Percentiles rank a stretch among this genome's conserved stretches.
Evolutionary conservation across 2,113 vertebrate species (phyloP).

Genomic region (Hirundichthys speculiger): DNA sequence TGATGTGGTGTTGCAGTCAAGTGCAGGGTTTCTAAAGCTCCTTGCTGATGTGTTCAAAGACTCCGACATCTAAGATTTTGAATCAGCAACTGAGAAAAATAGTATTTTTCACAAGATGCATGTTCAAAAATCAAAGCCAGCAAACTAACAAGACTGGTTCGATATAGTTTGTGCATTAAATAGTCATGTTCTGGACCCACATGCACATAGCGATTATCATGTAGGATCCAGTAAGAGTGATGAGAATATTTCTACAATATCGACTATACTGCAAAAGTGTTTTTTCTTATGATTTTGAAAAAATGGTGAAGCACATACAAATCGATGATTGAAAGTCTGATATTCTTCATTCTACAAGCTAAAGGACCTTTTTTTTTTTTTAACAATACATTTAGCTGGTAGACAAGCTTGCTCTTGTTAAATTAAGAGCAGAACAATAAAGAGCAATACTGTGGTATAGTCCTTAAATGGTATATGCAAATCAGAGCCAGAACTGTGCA

Average conservation of each 20-base stretch:
- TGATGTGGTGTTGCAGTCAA: constrained; percentile 6
- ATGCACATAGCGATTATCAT: neutral
- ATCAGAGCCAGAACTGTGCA: constrained; percentile 9
- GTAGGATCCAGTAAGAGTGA: neutral
- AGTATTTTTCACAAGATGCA: neutral
- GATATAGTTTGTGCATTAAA: neutral
- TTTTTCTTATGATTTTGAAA: neutral
- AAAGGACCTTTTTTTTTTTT: too few relatives aligned
- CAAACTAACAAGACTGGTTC: neutral
- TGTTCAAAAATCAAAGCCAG: constrained; percentile 1
- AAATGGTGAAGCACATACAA: neutral
- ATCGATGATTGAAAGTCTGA: neutral
- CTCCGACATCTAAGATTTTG: neutral
- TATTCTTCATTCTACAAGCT: neutral
- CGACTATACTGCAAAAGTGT: too few relatives aligned
- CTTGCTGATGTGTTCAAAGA: constrained; percentile 11
- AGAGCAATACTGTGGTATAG: neutral
- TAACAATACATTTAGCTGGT: neutral
- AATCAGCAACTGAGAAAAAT: neutral
- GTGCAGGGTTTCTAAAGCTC: constrained; percentile 6
- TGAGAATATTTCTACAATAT: too few relatives aligned
- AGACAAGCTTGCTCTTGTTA: neutral
- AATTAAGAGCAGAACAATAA: too few relatives aligned
- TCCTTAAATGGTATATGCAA: constrained; percentile 17
- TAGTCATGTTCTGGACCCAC: neutral